Evolutionary conservation across 2,113 vertebrate genomes (phyloP), one percentile per base, ranked within the genome.

Genomic region (Rutilus rutilus): DNA sequence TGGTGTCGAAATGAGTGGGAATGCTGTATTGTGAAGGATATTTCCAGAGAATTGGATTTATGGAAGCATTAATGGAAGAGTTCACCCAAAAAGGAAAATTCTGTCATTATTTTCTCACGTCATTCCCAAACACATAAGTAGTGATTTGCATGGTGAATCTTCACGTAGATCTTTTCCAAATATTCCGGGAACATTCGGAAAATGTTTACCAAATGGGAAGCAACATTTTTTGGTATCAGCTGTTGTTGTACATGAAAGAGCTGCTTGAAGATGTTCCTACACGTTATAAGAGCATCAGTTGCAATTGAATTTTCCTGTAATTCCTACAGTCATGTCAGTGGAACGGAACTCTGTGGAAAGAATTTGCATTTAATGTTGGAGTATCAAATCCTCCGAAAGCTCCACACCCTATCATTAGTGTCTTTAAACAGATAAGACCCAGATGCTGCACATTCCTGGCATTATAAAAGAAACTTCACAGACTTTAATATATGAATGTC

Each of bases 1-100:
- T 80, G 82, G 82, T 82, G 59, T 42, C 30, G 27, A 59, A 89
- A 89, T 88, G 71, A 88, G 77, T 86, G 76, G 82, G 74, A 39
- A 84, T 80, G 79, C 23, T 15, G 57, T 19, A 42, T 80, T 80
- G 59, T 64, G 19, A 67, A 67, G 42, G 39, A 67, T 82, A 69
- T 36, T 82, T 82, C 15, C 39, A 27, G 39, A 62, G 30, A 36
- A 79, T 15, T 79, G 57, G 33, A 30, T 81, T 64, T 30, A 64
- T 81, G 17, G 14, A 65, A 6, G 7, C 21, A 1, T 64, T 64
- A 25, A 27, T 47, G 39, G 23, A 47, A 45, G 8, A 27, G n/a
- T 47, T 27, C 6, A 80, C 21, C 33, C 33, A 42, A 14, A 62
- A 62, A 42, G 25, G 0, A n/a, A 39, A 73, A 73, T 73, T 42